Evolutionary conservation across 1,140 invertebrate genomes (phyloP).

Genomic region (Stenopsyche tienmushanensis): DNA sequence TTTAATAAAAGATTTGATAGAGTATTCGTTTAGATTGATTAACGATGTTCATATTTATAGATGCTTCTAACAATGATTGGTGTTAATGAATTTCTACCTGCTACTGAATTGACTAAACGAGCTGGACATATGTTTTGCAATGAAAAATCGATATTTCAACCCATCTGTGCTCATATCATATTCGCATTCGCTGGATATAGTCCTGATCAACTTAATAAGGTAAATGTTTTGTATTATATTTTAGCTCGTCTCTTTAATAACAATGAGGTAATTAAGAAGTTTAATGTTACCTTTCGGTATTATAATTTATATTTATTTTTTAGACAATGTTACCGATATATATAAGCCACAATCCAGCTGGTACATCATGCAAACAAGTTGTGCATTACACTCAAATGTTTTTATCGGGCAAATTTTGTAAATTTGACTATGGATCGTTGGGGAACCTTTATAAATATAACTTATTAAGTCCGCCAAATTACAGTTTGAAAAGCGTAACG

Average conservation of each 20-base stretch:
- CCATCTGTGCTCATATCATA: slow-evolving; percentile 60
- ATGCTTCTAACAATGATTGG: background rate
- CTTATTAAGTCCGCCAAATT: slow-evolving; percentile 56
- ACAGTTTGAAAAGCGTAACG: slow-evolving; percentile 60
- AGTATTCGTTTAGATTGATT: background rate
- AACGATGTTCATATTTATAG: background rate
- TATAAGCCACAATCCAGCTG: slow-evolving; percentile 78
- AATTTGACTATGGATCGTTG: slow-evolving; percentile 49
- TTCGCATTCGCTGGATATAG: slow-evolving; percentile 61
- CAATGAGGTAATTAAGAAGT: background rate
- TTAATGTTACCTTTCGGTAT: background rate
- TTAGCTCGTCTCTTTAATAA: background rate
- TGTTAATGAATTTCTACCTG: background rate
- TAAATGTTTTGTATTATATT: slow-evolving; percentile 34
- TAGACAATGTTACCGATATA: slow-evolving; percentile 73
- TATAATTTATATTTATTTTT: slow-evolving; percentile 32
- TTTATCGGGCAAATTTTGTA: slow-evolving; percentile 40
- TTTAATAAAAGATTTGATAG: background rate
- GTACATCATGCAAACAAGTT: slow-evolving; percentile 75
- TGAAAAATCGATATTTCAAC: slow-evolving; percentile 49
- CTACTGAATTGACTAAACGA: background rate
- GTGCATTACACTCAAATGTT: slow-evolving; percentile 73
- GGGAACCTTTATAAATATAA: slow-evolving; percentile 49
- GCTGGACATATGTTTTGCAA: slow-evolving; percentile 48
- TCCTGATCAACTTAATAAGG: slow-evolving; percentile 56